Evolutionary conservation across 1,140 invertebrate genomes (phyloP).

Genomic region (Trachymyrmex septentrionalis): DNA sequence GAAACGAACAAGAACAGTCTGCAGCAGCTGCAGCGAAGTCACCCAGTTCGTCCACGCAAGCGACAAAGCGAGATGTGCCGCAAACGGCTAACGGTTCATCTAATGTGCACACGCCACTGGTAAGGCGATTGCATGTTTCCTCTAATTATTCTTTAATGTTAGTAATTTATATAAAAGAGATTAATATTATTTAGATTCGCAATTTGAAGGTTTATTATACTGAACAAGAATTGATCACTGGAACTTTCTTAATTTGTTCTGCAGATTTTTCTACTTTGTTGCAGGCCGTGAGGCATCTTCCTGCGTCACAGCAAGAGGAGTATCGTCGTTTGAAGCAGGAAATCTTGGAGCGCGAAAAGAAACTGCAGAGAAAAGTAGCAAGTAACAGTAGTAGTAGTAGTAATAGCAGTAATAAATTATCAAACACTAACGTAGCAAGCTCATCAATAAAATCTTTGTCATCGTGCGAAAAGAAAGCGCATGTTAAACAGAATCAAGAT

Average conservation of each 20-base stretch:
- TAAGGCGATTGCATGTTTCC: conserved; percentile 59
- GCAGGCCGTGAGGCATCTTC: conserved; percentile 84
- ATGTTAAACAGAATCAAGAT: conserved; percentile 44
- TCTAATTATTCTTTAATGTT: background rate
- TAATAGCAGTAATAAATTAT: conserved; percentile 15
- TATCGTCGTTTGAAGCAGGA: conserved; percentile 85
- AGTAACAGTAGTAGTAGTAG: conserved; percentile 14
- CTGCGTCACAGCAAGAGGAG: conserved; percentile 83
- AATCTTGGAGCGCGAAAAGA: conserved; percentile 81
- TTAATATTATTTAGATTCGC: background rate
- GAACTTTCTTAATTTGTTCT: conserved; percentile 62
- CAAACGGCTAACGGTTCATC: conserved; percentile 38
- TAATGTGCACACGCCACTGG: conserved; percentile 75
- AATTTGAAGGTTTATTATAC: background rate
- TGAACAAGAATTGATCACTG: background rate
- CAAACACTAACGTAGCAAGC: conserved; percentile 18
- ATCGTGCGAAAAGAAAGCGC: conserved; percentile 12
- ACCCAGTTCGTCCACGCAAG: conserved; percentile 42
- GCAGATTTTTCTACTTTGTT: conserved; percentile 39
- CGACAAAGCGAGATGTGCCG: conserved; percentile 36
- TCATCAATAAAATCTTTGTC: background rate
- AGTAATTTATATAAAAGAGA: background rate
- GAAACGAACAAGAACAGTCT: conserved; percentile 81
- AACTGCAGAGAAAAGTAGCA: conserved; percentile 69
- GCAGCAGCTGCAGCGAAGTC: conserved; percentile 57